These are phyloP conservation scores for Nematopogon swammerdamellus DNA, from an alignment of 2,888 invertebrate genomes.

Conservation along the genomic window DNA sequence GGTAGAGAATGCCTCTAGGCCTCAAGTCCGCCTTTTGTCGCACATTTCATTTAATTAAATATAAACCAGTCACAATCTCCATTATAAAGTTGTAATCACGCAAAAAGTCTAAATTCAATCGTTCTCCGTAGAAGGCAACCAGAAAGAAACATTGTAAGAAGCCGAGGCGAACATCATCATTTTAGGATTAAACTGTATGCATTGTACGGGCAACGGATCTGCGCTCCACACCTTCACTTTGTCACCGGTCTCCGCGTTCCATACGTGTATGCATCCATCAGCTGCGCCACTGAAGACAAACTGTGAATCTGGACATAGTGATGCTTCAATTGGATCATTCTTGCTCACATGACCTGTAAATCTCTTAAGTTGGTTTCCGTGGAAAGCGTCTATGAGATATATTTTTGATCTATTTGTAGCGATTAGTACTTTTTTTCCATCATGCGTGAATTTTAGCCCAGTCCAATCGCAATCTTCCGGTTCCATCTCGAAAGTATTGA, in stretches of 20 bases:
- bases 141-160: slow-evolving; percentile 97
- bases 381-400: slow-evolving; percentile 93
- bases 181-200: slow-evolving; percentile 97
- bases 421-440: slow-evolving; percentile 95
- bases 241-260: slow-evolving; percentile 96
- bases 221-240: slow-evolving; percentile 88
- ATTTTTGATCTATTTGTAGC: slow-evolving; percentile 97
- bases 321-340: slow-evolving; percentile 95
- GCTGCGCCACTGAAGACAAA: slow-evolving; percentile 98
- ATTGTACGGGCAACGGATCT: slow-evolving; percentile 95
- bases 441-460: slow-evolving; percentile 93
- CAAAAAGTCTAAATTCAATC: slow-evolving; percentile 32
- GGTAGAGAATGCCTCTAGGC: too few relatives aligned
- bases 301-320: slow-evolving; percentile 98
- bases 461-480: slow-evolving; percentile 99
- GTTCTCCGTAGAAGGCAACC: slow-evolving; percentile 84
- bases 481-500: slow-evolving; percentile 91
- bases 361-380: slow-evolving; percentile 90
- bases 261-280: slow-evolving; percentile 94
- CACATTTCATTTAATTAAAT: too few relatives aligned
- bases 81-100: too few relatives aligned
- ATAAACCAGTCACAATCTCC: too few relatives aligned
- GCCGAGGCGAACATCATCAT: slow-evolving; percentile 98
- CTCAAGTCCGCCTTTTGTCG: too few relatives aligned
- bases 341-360: slow-evolving; percentile 93